Conservation (phyloP, 2,797 vertebrate genomes). For the Crocidura indochinensis region DNA sequence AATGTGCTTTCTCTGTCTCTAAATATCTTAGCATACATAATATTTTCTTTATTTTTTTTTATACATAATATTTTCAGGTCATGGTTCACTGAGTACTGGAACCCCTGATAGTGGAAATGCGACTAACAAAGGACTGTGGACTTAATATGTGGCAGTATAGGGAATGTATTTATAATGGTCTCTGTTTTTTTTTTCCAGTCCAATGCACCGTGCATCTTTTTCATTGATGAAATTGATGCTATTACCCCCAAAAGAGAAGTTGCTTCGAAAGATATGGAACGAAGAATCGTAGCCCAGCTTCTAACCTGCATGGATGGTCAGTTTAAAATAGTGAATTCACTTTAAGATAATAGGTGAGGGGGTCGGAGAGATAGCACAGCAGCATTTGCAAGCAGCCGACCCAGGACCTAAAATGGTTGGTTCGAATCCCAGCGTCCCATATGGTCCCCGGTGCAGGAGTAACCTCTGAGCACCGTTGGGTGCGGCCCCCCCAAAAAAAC, state of each 20-base stretch:
- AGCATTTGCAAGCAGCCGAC: no score
- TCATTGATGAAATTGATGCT: slow-evolving; percentile 98
- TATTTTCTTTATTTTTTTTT: no score
- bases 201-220: slow-evolving; percentile 95
- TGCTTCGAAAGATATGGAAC: slow-evolving; percentile 99
- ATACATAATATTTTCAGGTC: neutral
- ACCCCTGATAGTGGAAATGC: neutral
- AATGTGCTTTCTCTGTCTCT: neutral
- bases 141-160: neutral
- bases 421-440: no score
- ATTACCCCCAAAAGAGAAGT: slow-evolving; percentile 98
- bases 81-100: neutral
- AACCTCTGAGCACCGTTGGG: no score
- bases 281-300: slow-evolving; percentile 98
- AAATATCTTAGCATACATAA: neutral
- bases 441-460: no score
- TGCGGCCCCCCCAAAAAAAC: no score
- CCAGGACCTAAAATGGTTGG: no score
- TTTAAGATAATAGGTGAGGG: slow-evolving; percentile 16
- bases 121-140: neutral
- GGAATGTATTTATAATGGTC: neutral
- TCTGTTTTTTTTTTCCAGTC: slow-evolving; percentile 88
- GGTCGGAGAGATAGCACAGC: no score
- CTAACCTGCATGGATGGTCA: slow-evolving; percentile 98
- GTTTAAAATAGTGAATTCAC: slow-evolving; percentile 68